phyloP scores from a whole-genome alignment of 2,113 vertebrate species.

The Dendropsophus ebraccatus region DNA sequence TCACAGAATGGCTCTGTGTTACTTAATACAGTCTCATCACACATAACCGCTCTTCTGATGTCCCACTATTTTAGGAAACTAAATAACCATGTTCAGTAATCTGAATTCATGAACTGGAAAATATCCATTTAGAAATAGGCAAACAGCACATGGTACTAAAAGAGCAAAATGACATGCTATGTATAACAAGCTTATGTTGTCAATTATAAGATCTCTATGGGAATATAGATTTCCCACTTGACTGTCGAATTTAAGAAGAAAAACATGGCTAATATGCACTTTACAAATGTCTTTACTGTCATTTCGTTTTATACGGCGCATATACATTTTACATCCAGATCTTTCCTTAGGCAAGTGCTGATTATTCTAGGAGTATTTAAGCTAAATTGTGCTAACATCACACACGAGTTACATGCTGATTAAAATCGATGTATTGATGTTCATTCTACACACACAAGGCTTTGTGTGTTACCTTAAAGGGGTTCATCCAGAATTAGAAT shows the following conservation, averaged over 20 bases:
- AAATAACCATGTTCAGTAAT: conserved; percentile 1
- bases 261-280: conserved; percentile 19
- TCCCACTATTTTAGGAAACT: neutral
- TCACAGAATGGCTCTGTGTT: neutral
- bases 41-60: neutral
- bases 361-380: neutral
- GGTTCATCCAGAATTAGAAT: too few species aligned
- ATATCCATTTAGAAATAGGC: neutral
- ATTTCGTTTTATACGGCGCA: conserved; percentile 6
- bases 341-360: conserved; percentile 22
- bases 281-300: conserved; percentile 31
- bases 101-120: conserved; percentile 5
- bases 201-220: conserved; percentile 15
- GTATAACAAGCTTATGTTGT: conserved; percentile 29
- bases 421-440: neutral
- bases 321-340: conserved; percentile 28
- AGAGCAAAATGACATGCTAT: conserved; percentile 35
- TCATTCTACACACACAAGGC: neutral
- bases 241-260: conserved; percentile 10
- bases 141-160: neutral
- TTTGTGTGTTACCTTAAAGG: too few species aligned
- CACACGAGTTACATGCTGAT: neutral
- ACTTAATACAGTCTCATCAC: neutral
- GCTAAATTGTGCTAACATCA: neutral
- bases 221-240: conserved; percentile 21